Percentiles rank a stretch among this genome's conserved stretches.
Conservation (phyloP, 2,797 vertebrate genomes). For the Buceros bicornis region DNA sequence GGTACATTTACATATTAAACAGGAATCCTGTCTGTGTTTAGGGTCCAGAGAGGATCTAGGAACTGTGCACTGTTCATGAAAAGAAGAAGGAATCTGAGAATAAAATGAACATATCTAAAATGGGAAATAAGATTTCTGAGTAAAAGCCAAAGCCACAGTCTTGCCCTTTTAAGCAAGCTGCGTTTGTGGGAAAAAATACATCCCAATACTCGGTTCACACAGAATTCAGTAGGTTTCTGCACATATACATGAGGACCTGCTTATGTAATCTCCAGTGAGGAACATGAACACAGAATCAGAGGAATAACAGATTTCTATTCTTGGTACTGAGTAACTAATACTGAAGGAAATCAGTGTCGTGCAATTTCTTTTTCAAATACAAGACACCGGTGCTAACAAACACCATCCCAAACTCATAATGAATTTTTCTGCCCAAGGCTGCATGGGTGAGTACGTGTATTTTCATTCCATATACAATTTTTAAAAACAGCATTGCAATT, state of each 20-base stretch:
- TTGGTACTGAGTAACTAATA: neutral
- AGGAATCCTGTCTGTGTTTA: neutral
- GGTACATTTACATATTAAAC: neutral
- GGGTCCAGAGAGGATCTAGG: neutral
- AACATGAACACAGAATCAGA: neutral
- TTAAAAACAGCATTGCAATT: neutral
- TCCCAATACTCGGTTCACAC: neutral
- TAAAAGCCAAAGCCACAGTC: neutral
- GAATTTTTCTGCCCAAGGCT: neutral
- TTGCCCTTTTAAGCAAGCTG: neutral
- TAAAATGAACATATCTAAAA: neutral
- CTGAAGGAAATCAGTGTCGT: neutral
- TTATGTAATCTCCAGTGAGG: neutral
- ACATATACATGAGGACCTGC: neutral
- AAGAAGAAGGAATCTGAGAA: neutral
- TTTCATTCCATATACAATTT: neutral
- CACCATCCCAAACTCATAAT: neutral
- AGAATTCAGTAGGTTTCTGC: neutral
- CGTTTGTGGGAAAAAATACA: neutral
- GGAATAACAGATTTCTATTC: neutral
- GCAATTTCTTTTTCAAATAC: constrained; percentile 1
- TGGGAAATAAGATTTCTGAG: neutral
- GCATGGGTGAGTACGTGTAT: neutral
- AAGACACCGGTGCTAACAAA: neutral
- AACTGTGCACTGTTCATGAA: neutral